phyloP scores from a whole-genome alignment of 2,888 invertebrate genomes.

The Thymelicus acteon region DNA sequence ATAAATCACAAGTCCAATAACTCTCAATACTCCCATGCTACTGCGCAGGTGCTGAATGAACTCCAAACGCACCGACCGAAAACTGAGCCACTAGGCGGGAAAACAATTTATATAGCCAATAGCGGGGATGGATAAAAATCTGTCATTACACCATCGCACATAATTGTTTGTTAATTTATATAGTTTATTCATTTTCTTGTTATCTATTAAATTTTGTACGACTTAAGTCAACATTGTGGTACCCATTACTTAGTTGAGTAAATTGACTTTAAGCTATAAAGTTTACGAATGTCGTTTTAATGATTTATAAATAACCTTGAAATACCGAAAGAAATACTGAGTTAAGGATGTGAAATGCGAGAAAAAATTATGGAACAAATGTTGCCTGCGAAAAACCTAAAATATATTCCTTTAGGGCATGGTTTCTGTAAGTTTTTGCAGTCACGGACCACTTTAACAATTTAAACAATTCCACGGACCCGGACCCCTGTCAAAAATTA shows the following conservation, averaged over 20 bases:
- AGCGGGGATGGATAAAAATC: constrained; percentile 53
- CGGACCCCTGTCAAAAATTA: too few relatives aligned
- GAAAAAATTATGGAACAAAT: too few relatives aligned
- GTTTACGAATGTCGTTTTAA: too few relatives aligned
- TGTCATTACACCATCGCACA: constrained; percentile 24
- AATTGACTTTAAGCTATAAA: too few relatives aligned
- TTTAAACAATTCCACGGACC: too few relatives aligned
- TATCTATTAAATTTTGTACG: too few relatives aligned
- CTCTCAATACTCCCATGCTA: constrained; percentile 28
- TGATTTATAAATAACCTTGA: background rate
- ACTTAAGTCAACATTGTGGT: too few relatives aligned
- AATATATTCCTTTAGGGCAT: too few relatives aligned
- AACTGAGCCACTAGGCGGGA: constrained; percentile 65
- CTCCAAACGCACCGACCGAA: constrained; percentile 47
- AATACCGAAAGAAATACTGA: background rate
- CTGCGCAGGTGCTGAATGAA: constrained; percentile 20
- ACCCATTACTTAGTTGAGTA: too few relatives aligned
- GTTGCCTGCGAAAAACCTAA: too few relatives aligned
- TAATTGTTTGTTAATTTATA: constrained; percentile 1
- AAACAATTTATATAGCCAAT: constrained; percentile 57
- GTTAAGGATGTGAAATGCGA: background rate
- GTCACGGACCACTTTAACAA: too few relatives aligned
- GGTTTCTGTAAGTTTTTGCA: too few relatives aligned
- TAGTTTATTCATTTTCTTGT: background rate
- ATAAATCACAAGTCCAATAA: constrained; percentile 23